A percentile compares a stretch with the other conserved stretches of the same genome.
Evolutionary conservation across 2,113 vertebrate genomes (phyloP).

Genomic region (Microcebus griseorufus): DNA sequence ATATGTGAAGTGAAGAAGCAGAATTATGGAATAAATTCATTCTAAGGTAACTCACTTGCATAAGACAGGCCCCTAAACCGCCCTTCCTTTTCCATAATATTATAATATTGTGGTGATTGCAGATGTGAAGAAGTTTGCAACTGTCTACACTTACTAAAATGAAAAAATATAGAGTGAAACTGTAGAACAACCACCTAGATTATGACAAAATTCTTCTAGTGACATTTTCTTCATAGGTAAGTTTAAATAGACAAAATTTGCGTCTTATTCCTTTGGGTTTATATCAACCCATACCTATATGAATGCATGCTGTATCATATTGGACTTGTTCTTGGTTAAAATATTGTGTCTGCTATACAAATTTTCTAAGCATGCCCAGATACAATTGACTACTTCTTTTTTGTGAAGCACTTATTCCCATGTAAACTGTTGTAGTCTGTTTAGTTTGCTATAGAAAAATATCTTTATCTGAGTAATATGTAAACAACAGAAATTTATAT

Average conservation of each 20-base stretch:
- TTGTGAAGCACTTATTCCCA: neutral
- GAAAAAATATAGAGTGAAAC: neutral
- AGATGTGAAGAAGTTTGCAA: neutral
- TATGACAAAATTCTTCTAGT: neutral
- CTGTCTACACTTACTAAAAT: neutral
- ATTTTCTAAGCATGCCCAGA: neutral
- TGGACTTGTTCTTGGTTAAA: neutral
- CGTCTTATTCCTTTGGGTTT: neutral
- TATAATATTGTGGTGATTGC: neutral
- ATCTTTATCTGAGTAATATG: neutral
- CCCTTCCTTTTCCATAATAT: neutral
- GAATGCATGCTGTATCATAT: neutral
- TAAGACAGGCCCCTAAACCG: neutral
- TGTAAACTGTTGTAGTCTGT: neutral
- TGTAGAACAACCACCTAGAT: neutral
- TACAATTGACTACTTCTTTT: neutral
- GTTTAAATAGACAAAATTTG: neutral
- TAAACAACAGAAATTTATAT: neutral
- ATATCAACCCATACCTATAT: neutral
- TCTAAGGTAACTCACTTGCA: neutral
- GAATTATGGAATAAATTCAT: slow-evolving; percentile 24
- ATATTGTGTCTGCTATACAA: neutral
- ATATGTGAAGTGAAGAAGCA: neutral
- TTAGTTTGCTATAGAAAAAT: neutral
- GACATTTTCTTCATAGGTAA: neutral